Evolutionary conservation across 2,888 invertebrate species (phyloP).

Genomic region (Teleogryllus oceanicus): DNA sequence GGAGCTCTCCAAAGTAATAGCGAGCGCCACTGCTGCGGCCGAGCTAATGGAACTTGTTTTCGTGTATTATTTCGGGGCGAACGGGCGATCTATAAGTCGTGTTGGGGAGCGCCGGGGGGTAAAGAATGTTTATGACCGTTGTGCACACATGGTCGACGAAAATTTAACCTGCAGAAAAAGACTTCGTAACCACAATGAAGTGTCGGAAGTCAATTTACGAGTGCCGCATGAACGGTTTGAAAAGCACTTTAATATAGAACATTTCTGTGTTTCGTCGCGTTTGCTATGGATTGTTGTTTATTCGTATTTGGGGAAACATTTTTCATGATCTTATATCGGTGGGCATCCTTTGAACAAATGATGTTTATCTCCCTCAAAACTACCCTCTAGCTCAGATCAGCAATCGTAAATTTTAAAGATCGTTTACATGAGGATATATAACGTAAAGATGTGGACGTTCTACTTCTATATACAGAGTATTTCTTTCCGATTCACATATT

Average conservation of each 20-base stretch:
- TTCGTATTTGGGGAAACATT: not conserved
- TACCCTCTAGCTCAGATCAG: too few species aligned
- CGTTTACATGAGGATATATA: too few species aligned
- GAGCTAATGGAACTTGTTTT: not conserved
- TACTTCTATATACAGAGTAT: too few species aligned
- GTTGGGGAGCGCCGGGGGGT: not conserved
- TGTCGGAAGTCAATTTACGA: not conserved
- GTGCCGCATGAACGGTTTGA: not conserved
- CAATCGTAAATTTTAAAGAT: too few species aligned
- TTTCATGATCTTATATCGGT: not conserved
- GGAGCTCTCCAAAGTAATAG: not conserved
- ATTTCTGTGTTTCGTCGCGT: not conserved
- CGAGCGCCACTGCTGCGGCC: not conserved
- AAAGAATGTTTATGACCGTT: not conserved
- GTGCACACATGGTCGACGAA: not conserved
- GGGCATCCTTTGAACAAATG: too few species aligned
- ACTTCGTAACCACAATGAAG: not conserved
- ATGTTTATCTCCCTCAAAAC: too few species aligned
- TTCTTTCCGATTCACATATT: too few species aligned
- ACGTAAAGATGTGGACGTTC: too few species aligned
- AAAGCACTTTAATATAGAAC: conserved; percentile 1
- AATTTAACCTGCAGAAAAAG: conserved; percentile 18
- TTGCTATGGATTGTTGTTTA: not conserved
- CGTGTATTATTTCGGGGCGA: conserved; percentile 7
- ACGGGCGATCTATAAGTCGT: not conserved